Evolutionary conservation across 1,140 invertebrate species (phyloP), one percentile per base, ranked within the genome.

Genomic region (Hypsibius dujardini): DNA sequence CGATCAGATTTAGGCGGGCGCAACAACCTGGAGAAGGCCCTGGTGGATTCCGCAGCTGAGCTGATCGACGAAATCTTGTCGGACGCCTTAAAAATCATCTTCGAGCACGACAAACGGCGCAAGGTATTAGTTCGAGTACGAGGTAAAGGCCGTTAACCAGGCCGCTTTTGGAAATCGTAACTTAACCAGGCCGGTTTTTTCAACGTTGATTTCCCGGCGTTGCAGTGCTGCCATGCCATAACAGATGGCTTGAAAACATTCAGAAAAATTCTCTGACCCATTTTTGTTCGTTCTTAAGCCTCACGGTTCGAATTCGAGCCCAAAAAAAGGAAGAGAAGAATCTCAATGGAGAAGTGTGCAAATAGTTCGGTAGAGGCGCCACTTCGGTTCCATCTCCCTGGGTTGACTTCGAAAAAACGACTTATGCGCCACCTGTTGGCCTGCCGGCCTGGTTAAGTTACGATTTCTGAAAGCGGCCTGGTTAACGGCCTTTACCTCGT

Each of bases 11-110:
- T 67, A 42, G 62, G 7, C 7, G 62, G 62, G 3, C 7, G 62
- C 3, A 67, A 7, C 42, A 42, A 14, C 42, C 62, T 67, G 62
- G 62, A 67, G 42, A 67, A 42, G 42, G 62, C 62, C 12, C 7
- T 67, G 7, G 62, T 67, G 7, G 62, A 67, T 42, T 67, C 62
- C 7, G 62, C 62, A 14, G 62, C 62, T 14, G 62, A 67, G 45
- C 42, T 67, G 3, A 42, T 67, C 3, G 62, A 67, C 42, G 62
- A 67, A 42, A 3, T 67, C 7, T 42, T 67, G 42, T 67, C 62
- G 62, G 62, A 67, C 45, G 42, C 62, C 3, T 42, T 67, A 3
- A 67, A 67, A 67, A 67, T 67, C 12, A 67, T 67, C 42, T 67
- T 14, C 45, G 7, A 67, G 42, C 62, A 3, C 12, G 42, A 67